phyloP scores from a whole-genome alignment of 2,888 invertebrate genomes.

The Orchesellides sinensis region DNA sequence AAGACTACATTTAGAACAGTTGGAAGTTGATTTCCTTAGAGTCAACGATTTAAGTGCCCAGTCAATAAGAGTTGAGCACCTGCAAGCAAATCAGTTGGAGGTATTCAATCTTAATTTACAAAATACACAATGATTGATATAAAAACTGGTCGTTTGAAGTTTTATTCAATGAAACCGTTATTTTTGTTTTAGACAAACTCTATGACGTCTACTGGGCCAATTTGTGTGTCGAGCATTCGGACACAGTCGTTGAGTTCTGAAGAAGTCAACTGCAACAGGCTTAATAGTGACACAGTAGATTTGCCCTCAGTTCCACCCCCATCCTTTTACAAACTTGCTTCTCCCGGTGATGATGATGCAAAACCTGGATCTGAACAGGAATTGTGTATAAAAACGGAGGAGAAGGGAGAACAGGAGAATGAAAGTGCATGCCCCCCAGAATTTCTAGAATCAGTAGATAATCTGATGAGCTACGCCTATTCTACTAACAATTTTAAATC shows the following conservation, averaged over 20 bases:
- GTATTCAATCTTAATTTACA: too few species aligned
- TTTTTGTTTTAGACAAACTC: conserved; percentile 68
- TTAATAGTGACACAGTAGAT: conserved; percentile 68
- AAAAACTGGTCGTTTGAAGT: too few species aligned
- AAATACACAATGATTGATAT: too few species aligned
- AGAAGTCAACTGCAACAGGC: conserved; percentile 68
- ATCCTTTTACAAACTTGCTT: conserved; percentile 67
- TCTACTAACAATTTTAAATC: conserved; percentile 61
- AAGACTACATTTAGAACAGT: conserved; percentile 71
- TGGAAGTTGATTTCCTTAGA: conserved; percentile 74
- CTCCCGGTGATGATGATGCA: conserved; percentile 35
- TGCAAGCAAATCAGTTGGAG: conserved; percentile 71
- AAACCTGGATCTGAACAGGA: conserved; percentile 58
- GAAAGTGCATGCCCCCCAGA: conserved; percentile 67
- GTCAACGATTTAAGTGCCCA: conserved; percentile 73
- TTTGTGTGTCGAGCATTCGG: conserved; percentile 64
- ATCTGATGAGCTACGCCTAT: conserved; percentile 58
- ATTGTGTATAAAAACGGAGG: conserved; percentile 57
- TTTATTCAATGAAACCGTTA: too few species aligned
- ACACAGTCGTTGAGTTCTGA: conserved; percentile 69
- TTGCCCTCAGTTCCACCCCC: conserved; percentile 70
- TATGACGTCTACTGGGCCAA: conserved; percentile 65
- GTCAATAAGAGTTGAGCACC: conserved; percentile 68
- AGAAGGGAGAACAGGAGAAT: conserved; percentile 67
- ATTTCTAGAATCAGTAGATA: conserved; percentile 52